phyloP scores from a whole-genome alignment of 2,797 vertebrate genomes.

The Gymnopithys bicolor region DNA sequence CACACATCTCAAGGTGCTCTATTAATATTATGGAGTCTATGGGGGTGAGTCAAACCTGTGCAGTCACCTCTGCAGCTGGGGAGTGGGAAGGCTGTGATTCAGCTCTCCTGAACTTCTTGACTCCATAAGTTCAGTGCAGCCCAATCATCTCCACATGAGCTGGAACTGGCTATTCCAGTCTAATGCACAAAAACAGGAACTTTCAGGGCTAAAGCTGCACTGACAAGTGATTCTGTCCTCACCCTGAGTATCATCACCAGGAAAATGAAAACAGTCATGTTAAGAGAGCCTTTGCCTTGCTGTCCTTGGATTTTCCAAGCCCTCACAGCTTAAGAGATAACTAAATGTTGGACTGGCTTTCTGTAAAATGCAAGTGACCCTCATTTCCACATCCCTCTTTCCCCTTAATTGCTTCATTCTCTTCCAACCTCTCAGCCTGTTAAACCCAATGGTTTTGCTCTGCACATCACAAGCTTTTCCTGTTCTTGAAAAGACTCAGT shows the following conservation, averaged over 20 bases:
- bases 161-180: neutral
- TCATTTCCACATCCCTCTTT: slow-evolving; percentile 5
- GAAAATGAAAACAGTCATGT: accelerated
- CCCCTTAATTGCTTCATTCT: neutral
- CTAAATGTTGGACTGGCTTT: neutral
- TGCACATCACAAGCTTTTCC: neutral
- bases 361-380: neutral
- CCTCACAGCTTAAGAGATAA: neutral
- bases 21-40: accelerated
- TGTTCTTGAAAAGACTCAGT: neutral
- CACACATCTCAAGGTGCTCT: neutral
- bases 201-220: neutral
- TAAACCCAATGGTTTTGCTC: neutral
- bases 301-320: neutral
- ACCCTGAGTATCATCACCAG: neutral
- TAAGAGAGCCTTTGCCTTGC: neutral
- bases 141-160: neutral
- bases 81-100: neutral
- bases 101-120: neutral
- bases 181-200: accelerated
- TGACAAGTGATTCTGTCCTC: neutral
- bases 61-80: neutral
- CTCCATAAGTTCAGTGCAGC: neutral
- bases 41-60: neutral
- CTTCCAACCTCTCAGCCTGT: neutral